Base-by-base conservation (phyloP, 2,113 vertebrate species). In the Aegotheles bennettii region DNA sequence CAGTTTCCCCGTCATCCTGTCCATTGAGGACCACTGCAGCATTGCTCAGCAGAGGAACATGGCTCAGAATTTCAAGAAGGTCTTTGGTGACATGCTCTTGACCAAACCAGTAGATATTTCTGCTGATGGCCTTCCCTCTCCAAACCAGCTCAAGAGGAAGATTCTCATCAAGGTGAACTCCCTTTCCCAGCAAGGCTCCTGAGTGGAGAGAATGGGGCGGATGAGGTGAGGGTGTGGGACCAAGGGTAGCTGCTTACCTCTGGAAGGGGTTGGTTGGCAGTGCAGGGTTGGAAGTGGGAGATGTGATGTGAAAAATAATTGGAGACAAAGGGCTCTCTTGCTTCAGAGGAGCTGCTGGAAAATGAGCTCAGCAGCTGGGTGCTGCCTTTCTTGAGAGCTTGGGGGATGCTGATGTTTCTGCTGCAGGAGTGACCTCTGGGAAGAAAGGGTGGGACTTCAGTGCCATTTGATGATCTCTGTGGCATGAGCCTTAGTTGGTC, bases 11-110 rank as follows among this genome's bases (percentile, higher is more conserved):
- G 97, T 99, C 94, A 99, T 99, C 95, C 97, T 99, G 60, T 99
- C 99, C 91, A 99, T 99, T 4, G 99, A 99, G 97, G 99, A 99
- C 95, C 99, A 99, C 97, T 99, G 99, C 93, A 99, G 99, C 96
- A 99, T 99, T 31, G 99, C 99, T 84, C 99, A 99, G 97, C 99
- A 99, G 98, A 99, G 99, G 89, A 99, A 99, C 95, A 99, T 99
- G 99, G 99, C 99, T 79, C 98, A 98, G 79, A 68, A 95, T 91
- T 99, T 99, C 94, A 99, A 98, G 97, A 99, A 99, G 84, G 98
- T 99, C 33, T 99, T 99, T 82, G 99, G 98, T 29, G 99, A 99
- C 81, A 99, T 99, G 96, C 98, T 99, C 50, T 97, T 99, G 76
- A 99, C 99, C 93, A 99, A 99, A 95, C 99, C 99, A 0, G 99